phyloP scores from a whole-genome alignment of 1,140 invertebrate genomes.

The Zaprionus kolodkinae region DNA sequence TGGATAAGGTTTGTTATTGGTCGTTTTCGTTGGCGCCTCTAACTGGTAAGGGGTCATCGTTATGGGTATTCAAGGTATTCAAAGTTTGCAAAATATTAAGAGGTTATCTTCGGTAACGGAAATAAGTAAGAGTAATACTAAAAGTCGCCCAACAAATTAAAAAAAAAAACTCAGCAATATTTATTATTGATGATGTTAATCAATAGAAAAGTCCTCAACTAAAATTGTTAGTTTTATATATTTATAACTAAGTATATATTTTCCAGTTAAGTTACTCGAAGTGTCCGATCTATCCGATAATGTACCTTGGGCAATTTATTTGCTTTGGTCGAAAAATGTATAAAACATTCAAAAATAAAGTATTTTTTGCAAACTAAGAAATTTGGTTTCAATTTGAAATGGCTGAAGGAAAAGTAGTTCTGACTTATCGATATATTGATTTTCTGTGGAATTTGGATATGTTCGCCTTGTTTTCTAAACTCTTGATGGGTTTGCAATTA shows the following conservation, averaged over 20 bases:
- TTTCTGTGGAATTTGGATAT: neutral
- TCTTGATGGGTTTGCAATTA: too few species aligned
- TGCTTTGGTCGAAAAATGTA: neutral
- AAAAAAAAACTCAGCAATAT: neutral
- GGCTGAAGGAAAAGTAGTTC: neutral
- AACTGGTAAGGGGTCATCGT: constrained; percentile 34
- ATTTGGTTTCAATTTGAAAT: neutral
- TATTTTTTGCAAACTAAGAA: neutral
- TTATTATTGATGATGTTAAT: neutral
- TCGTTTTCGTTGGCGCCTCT: constrained; percentile 30
- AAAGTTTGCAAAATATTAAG: constrained; percentile 3
- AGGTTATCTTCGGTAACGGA: neutral
- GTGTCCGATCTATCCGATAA: neutral
- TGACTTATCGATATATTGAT: neutral
- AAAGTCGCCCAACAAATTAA: neutral
- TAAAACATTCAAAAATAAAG: constrained; percentile 26
- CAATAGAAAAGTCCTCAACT: neutral
- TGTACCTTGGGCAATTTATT: neutral
- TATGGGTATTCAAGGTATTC: constrained; percentile 12
- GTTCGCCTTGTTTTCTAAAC: neutral
- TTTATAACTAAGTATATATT: neutral
- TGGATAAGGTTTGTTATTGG: constrained; percentile 68
- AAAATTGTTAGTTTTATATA: neutral
- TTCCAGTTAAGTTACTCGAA: neutral
- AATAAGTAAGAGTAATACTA: neutral